Percentiles rank a stretch among this genome's conserved stretches.
phyloP scores from a whole-genome alignment of 2,113 vertebrate species.

The Martes martes region DNA sequence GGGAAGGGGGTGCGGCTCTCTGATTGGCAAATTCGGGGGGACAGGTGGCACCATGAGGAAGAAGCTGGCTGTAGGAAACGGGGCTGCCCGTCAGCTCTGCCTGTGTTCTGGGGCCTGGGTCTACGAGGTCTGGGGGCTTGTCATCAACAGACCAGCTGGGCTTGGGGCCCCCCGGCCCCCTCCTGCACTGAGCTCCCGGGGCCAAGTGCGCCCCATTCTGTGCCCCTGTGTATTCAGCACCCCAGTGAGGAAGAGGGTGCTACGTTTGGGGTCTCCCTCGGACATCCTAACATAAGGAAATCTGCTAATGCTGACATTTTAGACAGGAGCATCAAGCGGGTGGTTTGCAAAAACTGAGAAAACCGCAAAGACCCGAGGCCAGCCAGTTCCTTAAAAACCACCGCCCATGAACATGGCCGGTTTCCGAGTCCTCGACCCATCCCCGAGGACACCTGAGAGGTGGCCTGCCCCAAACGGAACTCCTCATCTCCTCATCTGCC shows the following conservation, averaged over 20 bases:
- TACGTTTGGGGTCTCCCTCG: not conserved
- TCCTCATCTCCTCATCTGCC: rapidly evolving
- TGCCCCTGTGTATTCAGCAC: too few relatives aligned
- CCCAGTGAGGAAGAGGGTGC: not conserved
- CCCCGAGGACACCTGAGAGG: rapidly evolving
- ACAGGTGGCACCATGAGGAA: not conserved
- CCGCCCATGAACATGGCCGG: too few relatives aligned
- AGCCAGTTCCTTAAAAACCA: rapidly evolving
- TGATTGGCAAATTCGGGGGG: too few relatives aligned
- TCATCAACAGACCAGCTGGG: not conserved
- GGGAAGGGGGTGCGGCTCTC: not conserved
- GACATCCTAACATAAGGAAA: not conserved
- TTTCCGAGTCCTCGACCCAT: rapidly evolving
- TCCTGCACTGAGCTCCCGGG: rapidly evolving
- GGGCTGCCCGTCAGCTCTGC: not conserved
- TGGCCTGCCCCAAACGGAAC: rapidly evolving
- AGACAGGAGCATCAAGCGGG: not conserved
- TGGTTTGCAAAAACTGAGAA: not conserved
- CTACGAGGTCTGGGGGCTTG: not conserved
- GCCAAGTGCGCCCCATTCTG: not conserved
- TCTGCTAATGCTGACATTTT: not conserved
- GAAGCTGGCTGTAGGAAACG: not conserved
- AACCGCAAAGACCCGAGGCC: not conserved
- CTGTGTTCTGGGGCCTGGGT: rapidly evolving
- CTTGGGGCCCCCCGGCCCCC: not conserved